Base-by-base conservation (phyloP, 2,113 vertebrate genomes). In the Anhinga anhinga region DNA sequence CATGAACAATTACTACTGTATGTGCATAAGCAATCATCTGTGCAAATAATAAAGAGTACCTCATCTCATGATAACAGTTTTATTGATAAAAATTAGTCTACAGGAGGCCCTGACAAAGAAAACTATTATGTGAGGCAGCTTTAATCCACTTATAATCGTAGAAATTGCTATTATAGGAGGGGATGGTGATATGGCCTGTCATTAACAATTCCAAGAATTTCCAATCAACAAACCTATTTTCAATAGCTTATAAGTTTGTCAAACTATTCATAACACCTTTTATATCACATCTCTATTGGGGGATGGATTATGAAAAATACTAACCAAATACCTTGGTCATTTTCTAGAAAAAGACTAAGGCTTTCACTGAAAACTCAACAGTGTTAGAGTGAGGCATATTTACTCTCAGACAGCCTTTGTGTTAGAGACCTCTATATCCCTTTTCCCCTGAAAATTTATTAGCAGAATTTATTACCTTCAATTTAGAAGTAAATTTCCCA, bases 81-180 rank as follows among this genome's bases (percentile, higher is more conserved):
- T 72, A 71, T 82, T 89, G 65, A 55, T 40, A 81, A 93, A 91
- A 94, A 81, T 32, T 47, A 78, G 19, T 58, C 63, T 49, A 42
- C 38, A 82, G 18, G 42, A 71, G 22, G 2, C 26, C n/a, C n/a
- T 74, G 67, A 77, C 22, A 53, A 82, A 82, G 10, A 45, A 91
- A 78, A 78, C 47, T 44, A 47, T 22, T 53, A 38, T 6, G 0
- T 26, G 10, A 65, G 7, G 25, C 21, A 73, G 36, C 12, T 34
- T 83, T 73, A 86, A 38, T 78, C 7, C 11, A 55, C 83, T 73
- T 86, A 70, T 14, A 45, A 44, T 7, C 4, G 19, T 38, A 82
- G 23, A 58, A 86, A 20, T 80, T 70, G 12, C 4, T 56, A 2
- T 70, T 86, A n/a, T 5, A 62, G 3, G 10, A 80, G 3, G 14